Conservation (phyloP, 2,888 invertebrate species). For the Camptogramma bilineatum region DNA sequence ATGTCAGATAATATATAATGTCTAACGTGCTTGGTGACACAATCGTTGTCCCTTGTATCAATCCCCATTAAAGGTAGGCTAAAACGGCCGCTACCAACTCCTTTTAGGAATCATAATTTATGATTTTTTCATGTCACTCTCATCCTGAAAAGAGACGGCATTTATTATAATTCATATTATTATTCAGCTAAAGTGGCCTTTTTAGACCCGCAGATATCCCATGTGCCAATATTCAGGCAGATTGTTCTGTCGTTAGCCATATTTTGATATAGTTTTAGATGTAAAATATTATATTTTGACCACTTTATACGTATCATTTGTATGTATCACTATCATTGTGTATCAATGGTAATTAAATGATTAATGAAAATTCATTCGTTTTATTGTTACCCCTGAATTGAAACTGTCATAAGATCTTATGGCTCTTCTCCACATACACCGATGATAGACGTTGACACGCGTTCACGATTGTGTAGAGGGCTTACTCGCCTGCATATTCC, state of each 20-base stretch:
- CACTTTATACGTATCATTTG: conserved; percentile 65
- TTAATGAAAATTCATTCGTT: conserved; percentile 52
- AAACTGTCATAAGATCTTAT: background rate
- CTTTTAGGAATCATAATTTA: too few relatives aligned
- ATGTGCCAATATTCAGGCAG: conserved; percentile 77
- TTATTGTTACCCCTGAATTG: background rate
- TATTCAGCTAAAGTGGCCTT: too few relatives aligned
- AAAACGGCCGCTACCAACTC: too few relatives aligned
- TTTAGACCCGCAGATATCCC: conserved; percentile 69
- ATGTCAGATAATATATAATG: background rate
- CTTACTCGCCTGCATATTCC: too few relatives aligned
- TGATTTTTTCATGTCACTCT: too few relatives aligned
- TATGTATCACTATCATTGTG: conserved; percentile 77
- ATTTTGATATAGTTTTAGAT: conserved; percentile 76
- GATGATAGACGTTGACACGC: too few relatives aligned
- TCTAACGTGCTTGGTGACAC: background rate
- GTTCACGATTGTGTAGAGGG: too few relatives aligned
- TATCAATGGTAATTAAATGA: conserved; percentile 79
- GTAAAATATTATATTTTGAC: conserved; percentile 73
- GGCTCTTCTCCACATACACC: too few relatives aligned
- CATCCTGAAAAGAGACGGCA: too few relatives aligned
- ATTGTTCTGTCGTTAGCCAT: conserved; percentile 76
- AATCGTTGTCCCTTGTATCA: background rate
- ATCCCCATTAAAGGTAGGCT: conserved; percentile 17
- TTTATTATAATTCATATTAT: too few relatives aligned